Evolutionary conservation across 2,797 vertebrate species (phyloP), one percentile per base, ranked within the genome.

Genomic region (Sebastes trivittatus): DNA sequence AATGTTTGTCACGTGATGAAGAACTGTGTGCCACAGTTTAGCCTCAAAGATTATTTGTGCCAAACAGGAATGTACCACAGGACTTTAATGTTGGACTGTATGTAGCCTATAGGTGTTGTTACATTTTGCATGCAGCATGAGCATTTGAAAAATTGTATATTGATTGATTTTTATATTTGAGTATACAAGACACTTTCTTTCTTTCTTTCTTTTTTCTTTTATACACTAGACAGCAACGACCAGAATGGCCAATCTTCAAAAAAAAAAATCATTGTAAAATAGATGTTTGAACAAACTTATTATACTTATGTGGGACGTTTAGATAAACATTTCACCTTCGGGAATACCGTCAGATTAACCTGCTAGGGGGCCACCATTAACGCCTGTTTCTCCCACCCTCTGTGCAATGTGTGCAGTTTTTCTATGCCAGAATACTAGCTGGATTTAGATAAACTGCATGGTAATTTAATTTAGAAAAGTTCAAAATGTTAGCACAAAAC

Each of bases 1-100:
- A 42, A 72, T 20, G 6, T 55, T 11, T 65, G 27, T 81, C 71
- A 69, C 72, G 38, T 83, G 74, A 78, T 67, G 54, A 67, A 11
- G 22, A 42, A n/a, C 61, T 13, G 49, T 61, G 67, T 27, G 14
- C 20, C 25, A 65, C 11, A 30, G 65, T 62, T 68, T 18, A 56
- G 14, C 22, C 20, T 62, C 30, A 55, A 5, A 67, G 20, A 27
- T 42, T 20, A 22, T 75, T 25, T 46, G n/a, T 34, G n/a, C 49
- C 14, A 14, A 61, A 22, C 22, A 70, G 60, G 52, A 71, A 68
- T 27, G 16, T 29, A 62, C 4, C 1, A 30, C 1, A 5, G 29
- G 18, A 22, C 22, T 52, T 76, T 66, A 25, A 72, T 20, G 30
- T 38, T 27, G 20, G 11, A 25, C 25, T 72, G 36, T 38, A 38